These are phyloP conservation scores for Phocoena phocoena DNA, from an alignment of 2,113 vertebrate genomes.

Conservation along the genomic window DNA sequence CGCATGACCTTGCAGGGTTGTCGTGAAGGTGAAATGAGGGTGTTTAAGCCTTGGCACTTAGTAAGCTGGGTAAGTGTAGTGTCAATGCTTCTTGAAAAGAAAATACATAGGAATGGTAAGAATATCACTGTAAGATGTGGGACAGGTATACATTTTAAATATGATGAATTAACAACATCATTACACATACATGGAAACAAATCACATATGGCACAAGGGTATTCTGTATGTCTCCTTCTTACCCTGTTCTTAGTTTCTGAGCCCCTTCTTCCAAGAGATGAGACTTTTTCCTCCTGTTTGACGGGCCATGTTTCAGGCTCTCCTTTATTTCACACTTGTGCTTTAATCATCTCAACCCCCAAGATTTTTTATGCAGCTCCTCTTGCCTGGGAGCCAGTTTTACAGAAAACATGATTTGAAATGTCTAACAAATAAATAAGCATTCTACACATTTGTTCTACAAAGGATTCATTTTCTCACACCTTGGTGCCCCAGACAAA, in stretches of 20 bases:
- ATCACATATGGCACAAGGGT: background rate
- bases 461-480: background rate
- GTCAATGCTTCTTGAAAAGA: background rate
- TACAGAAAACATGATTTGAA: slow-evolving; percentile 6
- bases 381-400: background rate
- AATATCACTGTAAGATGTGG: background rate
- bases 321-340: background rate
- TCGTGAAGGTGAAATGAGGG: background rate
- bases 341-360: background rate
- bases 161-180: background rate
- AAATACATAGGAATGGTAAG: background rate
- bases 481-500: background rate
- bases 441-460: background rate
- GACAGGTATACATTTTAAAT: background rate
- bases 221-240: background rate
- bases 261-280: background rate
- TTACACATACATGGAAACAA: background rate
- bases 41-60: background rate
- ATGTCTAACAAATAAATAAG: slow-evolving; percentile 3
- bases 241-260: background rate
- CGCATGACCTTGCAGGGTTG: background rate
- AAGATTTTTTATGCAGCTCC: background rate
- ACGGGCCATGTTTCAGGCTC: background rate
- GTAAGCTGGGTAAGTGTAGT: background rate
- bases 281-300: background rate